Evolutionary conservation across 2,888 invertebrate species (phyloP).

Genomic region (Limnephilus lunatus): DNA sequence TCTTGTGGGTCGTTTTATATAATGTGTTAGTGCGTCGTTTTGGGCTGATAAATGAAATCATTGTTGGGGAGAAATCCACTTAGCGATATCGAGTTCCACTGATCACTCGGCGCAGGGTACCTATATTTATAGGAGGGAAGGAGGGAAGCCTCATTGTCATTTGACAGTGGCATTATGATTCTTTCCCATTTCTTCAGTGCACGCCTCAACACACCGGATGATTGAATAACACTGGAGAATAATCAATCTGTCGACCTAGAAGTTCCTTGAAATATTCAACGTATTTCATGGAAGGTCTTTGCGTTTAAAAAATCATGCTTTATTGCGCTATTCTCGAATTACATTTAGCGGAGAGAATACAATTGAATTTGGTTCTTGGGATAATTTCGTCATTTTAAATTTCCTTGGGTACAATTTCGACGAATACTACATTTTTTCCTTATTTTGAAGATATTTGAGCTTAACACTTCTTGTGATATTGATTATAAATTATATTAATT

Average conservation of each 20-base stretch:
- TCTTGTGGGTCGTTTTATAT: background rate
- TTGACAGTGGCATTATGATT: constrained; percentile 43
- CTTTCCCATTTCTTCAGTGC: constrained; percentile 28
- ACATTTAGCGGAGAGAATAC: background rate
- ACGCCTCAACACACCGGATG: constrained; percentile 27
- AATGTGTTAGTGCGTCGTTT: background rate
- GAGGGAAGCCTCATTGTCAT: constrained; percentile 6
- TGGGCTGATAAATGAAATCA: constrained; percentile 32
- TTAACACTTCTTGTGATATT: too few species aligned
- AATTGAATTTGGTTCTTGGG: background rate
- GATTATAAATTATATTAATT: too few species aligned
- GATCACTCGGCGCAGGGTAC: background rate
- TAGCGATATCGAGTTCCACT: constrained; percentile 40
- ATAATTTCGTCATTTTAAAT: background rate
- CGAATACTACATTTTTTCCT: too few species aligned
- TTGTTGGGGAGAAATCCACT: constrained; percentile 25
- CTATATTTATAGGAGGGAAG: background rate
- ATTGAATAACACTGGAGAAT: constrained; percentile 24
- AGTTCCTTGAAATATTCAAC: constrained; percentile 21
- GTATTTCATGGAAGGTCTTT: background rate
- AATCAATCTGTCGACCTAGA: constrained; percentile 11
- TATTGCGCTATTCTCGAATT: background rate
- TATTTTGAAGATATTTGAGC: too few species aligned
- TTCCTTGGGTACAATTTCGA: background rate
- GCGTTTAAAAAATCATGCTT: background rate